Conservation (phyloP, 1,140 invertebrate species). For the Aphis gossypii region DNA sequence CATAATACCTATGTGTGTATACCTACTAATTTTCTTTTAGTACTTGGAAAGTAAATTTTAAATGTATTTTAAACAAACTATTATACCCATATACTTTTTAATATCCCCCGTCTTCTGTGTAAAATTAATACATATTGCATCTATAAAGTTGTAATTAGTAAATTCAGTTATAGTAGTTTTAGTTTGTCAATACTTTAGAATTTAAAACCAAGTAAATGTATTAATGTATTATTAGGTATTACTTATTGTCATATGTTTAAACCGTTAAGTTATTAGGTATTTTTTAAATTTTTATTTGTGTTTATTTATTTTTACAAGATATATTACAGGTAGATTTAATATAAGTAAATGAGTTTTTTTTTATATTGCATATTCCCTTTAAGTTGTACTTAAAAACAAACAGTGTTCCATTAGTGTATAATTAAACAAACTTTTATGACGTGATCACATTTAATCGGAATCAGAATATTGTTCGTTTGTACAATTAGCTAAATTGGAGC, state of each 20-base stretch:
- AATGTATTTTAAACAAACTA: slow-evolving; percentile 5
- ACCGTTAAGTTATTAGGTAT: neutral
- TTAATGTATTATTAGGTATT: neutral
- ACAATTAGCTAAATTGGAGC: slow-evolving; percentile 7
- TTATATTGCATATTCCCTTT: no score
- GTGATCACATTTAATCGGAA: neutral
- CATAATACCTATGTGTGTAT: neutral
- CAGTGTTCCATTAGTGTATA: neutral
- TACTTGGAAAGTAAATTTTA: neutral
- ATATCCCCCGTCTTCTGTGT: neutral
- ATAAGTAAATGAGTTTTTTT: no score
- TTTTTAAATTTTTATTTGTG: neutral
- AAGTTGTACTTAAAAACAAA: neutral
- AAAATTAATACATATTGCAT: neutral
- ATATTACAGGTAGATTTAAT: no score
- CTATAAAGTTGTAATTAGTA: neutral
- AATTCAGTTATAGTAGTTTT: neutral
- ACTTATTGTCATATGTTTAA: neutral
- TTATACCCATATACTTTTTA: neutral
- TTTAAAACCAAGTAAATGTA: neutral
- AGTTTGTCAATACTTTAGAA: no score
- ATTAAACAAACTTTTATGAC: slow-evolving; percentile 25
- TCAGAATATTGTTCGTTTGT: neutral
- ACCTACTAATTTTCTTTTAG: neutral
- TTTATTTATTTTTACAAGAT: no score